Percentiles rank a stretch among this genome's conserved stretches.
These are phyloP conservation scores for Aphaenogaster ashmeadi DNA, from an alignment of 1,140 invertebrate species.

Conservation along the genomic window DNA sequence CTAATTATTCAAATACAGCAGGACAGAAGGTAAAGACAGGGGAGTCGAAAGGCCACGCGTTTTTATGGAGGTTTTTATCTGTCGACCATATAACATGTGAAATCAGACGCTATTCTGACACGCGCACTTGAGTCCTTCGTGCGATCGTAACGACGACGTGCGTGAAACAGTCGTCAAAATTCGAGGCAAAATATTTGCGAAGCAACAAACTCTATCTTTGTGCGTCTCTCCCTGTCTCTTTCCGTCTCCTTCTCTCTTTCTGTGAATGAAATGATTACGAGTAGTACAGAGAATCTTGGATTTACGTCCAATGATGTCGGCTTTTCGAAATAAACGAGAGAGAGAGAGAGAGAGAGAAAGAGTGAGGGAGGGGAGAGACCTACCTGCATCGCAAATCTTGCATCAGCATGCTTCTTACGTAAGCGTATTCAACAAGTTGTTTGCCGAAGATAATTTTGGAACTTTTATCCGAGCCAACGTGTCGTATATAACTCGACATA, in stretches of 20 bases:
- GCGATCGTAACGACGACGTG: not conserved
- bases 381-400: not conserved
- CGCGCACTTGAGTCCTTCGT: not conserved
- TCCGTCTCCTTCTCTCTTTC: not conserved
- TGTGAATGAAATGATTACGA: constrained; percentile 17
- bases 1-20: constrained; percentile 23
- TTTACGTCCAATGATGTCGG: not conserved
- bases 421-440: constrained; percentile 47
- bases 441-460: constrained; percentile 54
- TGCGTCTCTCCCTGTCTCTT: not conserved
- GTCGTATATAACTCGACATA: not conserved
- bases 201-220: not conserved
- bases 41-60: not conserved
- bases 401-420: constrained; percentile 28
- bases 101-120: not conserved
- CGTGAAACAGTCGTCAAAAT: constrained; percentile 1
- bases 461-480: constrained; percentile 27
- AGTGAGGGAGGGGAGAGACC: not conserved
- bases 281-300: not conserved
- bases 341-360: too few relatives aligned
- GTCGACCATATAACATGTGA: not conserved
- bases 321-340: not conserved
- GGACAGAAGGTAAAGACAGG: not conserved
- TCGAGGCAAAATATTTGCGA: constrained; percentile 4
- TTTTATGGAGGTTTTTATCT: not conserved